Evolutionary conservation across 2,888 invertebrate genomes (phyloP).

Genomic region (Ornithoptera priamus): DNA sequence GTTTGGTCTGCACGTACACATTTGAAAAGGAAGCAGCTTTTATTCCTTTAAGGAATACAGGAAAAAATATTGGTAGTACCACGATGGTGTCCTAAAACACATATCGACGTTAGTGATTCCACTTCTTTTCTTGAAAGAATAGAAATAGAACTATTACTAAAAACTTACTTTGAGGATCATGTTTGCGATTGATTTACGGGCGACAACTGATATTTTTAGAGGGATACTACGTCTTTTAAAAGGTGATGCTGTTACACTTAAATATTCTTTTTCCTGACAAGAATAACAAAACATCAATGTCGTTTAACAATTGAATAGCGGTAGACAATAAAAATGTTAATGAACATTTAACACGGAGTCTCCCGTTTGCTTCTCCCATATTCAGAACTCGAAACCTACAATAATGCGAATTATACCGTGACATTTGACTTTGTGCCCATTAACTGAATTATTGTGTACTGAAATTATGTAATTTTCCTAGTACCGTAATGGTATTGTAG

Average conservation of each 20-base stretch:
- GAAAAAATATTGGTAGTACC: constrained; percentile 41
- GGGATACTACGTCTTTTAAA: constrained; percentile 65
- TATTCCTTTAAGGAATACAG: constrained; percentile 41
- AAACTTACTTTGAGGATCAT: constrained; percentile 71
- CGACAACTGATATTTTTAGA: constrained; percentile 69
- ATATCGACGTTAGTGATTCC: constrained; percentile 4
- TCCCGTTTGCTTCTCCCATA: constrained; percentile 53
- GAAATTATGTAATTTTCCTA: constrained; percentile 52
- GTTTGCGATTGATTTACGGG: constrained; percentile 65
- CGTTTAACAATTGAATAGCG: constrained; percentile 68
- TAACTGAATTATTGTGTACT: constrained; percentile 46
- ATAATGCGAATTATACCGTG: constrained; percentile 58
- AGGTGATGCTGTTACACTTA: constrained; percentile 64
- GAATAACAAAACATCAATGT: constrained; percentile 78
- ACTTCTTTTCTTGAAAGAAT: not conserved
- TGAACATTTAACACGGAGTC: constrained; percentile 65
- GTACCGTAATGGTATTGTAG: constrained; percentile 39
- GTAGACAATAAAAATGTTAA: constrained; percentile 75
- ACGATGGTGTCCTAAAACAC: constrained; percentile 49
- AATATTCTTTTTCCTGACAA: constrained; percentile 74
- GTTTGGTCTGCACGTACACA: constrained; percentile 61
- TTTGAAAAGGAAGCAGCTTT: constrained; percentile 57
- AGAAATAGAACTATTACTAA: not conserved
- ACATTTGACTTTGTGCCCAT: constrained; percentile 55
- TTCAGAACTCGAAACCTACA: constrained; percentile 65